phyloP scores from a whole-genome alignment of 2,797 vertebrate species.

The Leucoraja ocellata region DNA sequence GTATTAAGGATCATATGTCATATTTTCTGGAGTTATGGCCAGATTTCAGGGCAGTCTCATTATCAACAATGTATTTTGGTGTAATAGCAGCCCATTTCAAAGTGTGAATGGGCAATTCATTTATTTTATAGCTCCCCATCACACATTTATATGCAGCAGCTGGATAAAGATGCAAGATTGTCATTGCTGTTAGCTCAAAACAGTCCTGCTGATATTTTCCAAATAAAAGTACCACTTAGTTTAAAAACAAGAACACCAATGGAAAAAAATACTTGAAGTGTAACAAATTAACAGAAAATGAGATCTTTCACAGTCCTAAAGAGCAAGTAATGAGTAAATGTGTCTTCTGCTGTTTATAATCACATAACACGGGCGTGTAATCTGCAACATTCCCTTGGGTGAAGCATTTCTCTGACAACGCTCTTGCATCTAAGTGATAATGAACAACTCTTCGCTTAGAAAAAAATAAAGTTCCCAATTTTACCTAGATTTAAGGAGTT shows the following conservation, averaged over 20 bases:
- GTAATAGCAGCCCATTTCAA: neutral
- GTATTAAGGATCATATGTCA: too few relatives aligned
- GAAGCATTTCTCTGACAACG: neutral
- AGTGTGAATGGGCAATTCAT: neutral
- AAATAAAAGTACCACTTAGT: neutral
- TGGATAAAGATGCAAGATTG: neutral
- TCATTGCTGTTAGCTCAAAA: neutral
- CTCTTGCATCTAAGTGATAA: neutral
- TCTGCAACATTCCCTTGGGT: neutral
- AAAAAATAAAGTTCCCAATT: neutral
- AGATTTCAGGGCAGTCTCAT: neutral
- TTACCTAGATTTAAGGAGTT: too few relatives aligned
- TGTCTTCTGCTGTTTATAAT: slow-evolving; percentile 31
- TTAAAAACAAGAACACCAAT: neutral
- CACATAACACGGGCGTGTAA: neutral
- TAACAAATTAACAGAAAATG: slow-evolving; percentile 32
- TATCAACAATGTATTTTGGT: neutral
- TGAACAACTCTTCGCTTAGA: neutral
- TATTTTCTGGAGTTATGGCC: neutral
- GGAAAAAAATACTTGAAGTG: neutral
- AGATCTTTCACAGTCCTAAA: neutral
- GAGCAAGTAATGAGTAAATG: slow-evolving; percentile 17
- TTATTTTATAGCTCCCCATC: neutral
- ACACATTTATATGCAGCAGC: neutral
- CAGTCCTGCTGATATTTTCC: neutral